A percentile compares a stretch with the other conserved stretches of the same genome.
phyloP scores from a whole-genome alignment of 2,888 invertebrate species.

The Microchrysa polita region DNA sequence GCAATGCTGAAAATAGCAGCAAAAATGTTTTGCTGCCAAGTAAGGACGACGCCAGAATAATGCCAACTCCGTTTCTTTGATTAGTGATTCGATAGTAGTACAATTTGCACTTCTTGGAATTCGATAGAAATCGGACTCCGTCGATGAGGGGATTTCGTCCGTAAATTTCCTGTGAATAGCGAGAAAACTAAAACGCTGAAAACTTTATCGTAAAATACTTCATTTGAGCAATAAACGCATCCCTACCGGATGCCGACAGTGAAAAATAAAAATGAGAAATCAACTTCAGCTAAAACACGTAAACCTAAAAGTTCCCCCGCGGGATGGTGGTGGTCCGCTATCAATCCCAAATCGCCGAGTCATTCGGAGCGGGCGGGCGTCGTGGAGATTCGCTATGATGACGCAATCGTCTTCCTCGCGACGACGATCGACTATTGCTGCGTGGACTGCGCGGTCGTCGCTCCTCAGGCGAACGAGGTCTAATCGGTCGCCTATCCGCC shows the following conservation, averaged over 20 bases:
- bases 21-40: no score
- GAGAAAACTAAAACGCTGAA: background rate
- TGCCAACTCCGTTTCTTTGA: no score
- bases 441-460: background rate
- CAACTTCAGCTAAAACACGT: slow-evolving; percentile 17
- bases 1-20: no score
- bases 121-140: no score
- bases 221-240: slow-evolving; percentile 17
- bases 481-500: slow-evolving; percentile 5
- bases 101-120: no score
- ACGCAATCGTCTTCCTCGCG: slow-evolving; percentile 3
- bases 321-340: no score
- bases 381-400: slow-evolving; percentile 16
- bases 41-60: no score
- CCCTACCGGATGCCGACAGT: slow-evolving; percentile 22
- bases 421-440: slow-evolving; percentile 14
- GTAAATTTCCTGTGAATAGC: no score
- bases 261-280: slow-evolving; percentile 8
- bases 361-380: background rate
- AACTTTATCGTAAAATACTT: background rate
- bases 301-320: background rate
- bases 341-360: background rate
- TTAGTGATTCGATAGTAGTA: no score
- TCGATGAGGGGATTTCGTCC: no score
- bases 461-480: slow-evolving; percentile 2